These are phyloP conservation scores for Telmatherina bonti DNA, from an alignment of 2,797 vertebrate species.

Conservation along the genomic window DNA sequence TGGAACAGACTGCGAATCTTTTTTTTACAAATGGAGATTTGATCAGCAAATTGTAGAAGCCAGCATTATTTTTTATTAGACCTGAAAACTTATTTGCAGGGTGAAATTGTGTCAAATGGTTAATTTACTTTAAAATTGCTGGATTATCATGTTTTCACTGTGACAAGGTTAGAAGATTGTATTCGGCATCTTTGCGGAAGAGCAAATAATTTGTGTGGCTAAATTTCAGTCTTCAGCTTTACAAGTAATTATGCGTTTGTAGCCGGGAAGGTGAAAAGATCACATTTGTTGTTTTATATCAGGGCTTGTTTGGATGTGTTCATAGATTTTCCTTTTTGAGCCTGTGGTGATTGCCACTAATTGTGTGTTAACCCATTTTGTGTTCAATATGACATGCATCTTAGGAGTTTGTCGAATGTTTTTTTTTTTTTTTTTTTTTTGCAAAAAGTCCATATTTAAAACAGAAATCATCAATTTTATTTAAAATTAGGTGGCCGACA, in stretches of 20 bases:
- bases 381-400: not conserved
- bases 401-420: not conserved
- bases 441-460: no score
- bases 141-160: constrained; percentile 21
- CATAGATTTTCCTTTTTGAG: not conserved
- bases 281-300: not conserved
- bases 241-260: not conserved
- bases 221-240: not conserved
- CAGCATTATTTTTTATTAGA: constrained; percentile 10
- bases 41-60: constrained; percentile 22
- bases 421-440: no score
- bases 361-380: not conserved
- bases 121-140: constrained; percentile 22
- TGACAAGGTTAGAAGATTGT: constrained; percentile 1
- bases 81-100: constrained; percentile 18
- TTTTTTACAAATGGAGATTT: constrained; percentile 16
- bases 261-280: not conserved
- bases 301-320: not conserved
- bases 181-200: not conserved
- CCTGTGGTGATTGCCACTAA: not conserved
- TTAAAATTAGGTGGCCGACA: no score
- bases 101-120: constrained; percentile 32
- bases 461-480: no score
- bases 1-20: constrained; percentile 14
- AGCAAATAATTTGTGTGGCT: constrained; percentile 2